Conservation (phyloP, 2,113 vertebrate species). For the Carassius carassius region DNA sequence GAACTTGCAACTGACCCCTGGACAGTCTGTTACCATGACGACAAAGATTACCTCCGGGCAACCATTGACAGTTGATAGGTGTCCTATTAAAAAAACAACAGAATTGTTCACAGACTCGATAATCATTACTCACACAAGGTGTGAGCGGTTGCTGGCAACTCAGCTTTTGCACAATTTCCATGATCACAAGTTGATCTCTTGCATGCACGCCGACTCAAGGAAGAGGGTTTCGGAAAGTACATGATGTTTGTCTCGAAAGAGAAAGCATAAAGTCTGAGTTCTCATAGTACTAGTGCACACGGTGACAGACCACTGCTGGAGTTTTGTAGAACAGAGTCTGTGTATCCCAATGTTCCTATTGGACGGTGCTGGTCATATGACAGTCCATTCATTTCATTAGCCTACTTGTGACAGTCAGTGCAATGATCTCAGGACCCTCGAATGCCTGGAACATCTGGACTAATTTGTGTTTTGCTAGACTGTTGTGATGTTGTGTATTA, state of each 20-base stretch:
- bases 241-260: neutral
- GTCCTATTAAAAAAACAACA: neutral
- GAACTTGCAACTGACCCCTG: neutral
- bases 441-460: neutral
- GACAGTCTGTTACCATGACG: neutral
- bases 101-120: neutral
- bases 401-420: neutral
- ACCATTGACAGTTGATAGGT: neutral
- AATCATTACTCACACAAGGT: neutral
- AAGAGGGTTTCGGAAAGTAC: neutral
- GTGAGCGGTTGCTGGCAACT: neutral
- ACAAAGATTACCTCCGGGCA: neutral
- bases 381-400: conserved; percentile 42
- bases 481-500: neutral
- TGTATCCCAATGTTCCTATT: neutral
- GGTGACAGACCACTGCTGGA: neutral
- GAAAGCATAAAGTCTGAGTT: neutral
- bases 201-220: neutral
- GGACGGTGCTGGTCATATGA: neutral
- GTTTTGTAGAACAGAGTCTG: neutral
- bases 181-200: neutral
- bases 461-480: neutral
- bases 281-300: neutral
- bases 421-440: neutral
- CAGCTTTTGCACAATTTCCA: neutral